These are phyloP conservation scores for Tenodera sinensis DNA, from an alignment of 2,888 invertebrate species.

Conservation along the genomic window DNA sequence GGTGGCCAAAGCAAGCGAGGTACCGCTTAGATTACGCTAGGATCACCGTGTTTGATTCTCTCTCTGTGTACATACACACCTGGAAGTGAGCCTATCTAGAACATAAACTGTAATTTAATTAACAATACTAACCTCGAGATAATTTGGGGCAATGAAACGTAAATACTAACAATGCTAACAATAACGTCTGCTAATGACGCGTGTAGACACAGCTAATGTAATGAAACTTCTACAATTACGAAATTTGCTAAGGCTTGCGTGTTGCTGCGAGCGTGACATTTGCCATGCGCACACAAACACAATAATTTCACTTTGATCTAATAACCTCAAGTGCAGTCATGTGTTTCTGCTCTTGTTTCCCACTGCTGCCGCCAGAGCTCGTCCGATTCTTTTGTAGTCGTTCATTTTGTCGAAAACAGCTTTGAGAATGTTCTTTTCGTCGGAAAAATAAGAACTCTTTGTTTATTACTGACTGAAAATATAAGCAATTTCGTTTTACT, in stretches of 20 bases:
- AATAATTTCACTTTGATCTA: neutral
- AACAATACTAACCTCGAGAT: neutral
- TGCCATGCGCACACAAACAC: neutral
- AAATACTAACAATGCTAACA: slow-evolving; percentile 1
- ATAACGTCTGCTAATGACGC: neutral
- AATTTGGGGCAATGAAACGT: slow-evolving; percentile 5
- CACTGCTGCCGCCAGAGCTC: neutral
- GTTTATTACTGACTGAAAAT: no score
- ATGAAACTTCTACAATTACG: neutral
- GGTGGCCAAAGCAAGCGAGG: neutral
- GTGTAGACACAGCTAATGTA: neutral
- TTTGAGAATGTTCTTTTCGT: neutral
- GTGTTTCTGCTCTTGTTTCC: neutral
- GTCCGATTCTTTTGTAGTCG: neutral
- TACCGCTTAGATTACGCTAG: neutral
- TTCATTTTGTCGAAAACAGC: neutral
- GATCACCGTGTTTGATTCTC: neutral
- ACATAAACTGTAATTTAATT: neutral
- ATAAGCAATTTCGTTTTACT: no score
- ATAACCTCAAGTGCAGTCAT: neutral
- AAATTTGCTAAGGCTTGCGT: neutral
- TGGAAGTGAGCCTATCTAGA: neutral
- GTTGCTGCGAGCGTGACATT: neutral
- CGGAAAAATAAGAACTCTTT: no score
- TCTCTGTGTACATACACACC: neutral